A percentile compares a stretch with the other conserved stretches of the same genome.
Conservation (phyloP, 37 sponge, comb jelly and placozoan genomes). For the Tethya wilhelma region DNA sequence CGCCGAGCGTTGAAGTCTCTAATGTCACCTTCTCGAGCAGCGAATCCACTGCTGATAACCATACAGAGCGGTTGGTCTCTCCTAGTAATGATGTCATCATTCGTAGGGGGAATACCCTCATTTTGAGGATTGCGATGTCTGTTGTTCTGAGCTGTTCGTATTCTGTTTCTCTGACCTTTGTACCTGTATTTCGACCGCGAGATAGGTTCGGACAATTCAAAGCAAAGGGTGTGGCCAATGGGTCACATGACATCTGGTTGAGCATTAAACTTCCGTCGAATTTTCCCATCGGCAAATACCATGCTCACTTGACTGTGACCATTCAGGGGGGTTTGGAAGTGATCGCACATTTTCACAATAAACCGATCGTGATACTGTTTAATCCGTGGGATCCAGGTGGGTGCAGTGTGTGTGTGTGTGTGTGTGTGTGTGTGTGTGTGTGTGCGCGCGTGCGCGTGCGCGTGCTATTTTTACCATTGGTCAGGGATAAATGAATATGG, state of each 20-base stretch:
- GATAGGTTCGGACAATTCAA: constrained; percentile 76
- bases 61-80: constrained; percentile 23
- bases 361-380: constrained; percentile 64
- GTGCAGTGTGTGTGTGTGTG: constrained; percentile 33
- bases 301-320: constrained; percentile 54
- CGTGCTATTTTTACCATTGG: too few relatives aligned
- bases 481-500: too few relatives aligned
- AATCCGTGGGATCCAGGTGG: constrained; percentile 75
- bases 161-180: constrained; percentile 63
- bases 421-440: constrained; percentile 29
- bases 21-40: constrained; percentile 18
- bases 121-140: constrained; percentile 55
- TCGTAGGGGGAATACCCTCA: constrained; percentile 62
- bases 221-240: constrained; percentile 59
- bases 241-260: constrained; percentile 54
- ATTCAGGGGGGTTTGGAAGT: constrained; percentile 33
- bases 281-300: constrained; percentile 78
- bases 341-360: constrained; percentile 55
- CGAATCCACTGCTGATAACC: constrained; percentile 25
- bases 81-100: background rate
- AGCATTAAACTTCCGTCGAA: constrained; percentile 68
- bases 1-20: constrained; percentile 13
- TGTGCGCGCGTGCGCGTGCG: constrained; percentile 16
- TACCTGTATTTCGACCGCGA: constrained; percentile 51
- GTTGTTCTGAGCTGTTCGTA: constrained; percentile 30